Evolutionary conservation across 2,797 vertebrate genomes (phyloP).

Genomic region (Anguilla megastoma): DNA sequence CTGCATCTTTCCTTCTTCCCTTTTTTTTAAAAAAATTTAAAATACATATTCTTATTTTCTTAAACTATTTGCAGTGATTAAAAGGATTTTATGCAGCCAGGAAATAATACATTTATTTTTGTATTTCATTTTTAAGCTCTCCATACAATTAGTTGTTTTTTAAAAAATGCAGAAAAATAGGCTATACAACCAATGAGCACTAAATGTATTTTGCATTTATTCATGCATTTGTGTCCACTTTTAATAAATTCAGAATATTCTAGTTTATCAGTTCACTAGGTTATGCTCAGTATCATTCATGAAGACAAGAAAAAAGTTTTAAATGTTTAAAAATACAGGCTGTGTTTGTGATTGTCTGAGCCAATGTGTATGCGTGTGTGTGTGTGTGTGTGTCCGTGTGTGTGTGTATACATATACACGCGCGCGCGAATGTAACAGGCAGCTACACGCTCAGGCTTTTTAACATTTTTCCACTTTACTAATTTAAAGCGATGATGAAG

Average conservation of each 20-base stretch:
- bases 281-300: not conserved
- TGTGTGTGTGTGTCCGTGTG: not conserved
- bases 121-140: constrained; percentile 16
- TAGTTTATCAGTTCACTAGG: not conserved
- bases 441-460: not conserved
- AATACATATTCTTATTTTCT: not conserved
- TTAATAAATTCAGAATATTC: not conserved
- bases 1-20: constrained; percentile 1
- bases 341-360: not conserved
- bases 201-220: not conserved
- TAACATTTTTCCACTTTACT: not conserved
- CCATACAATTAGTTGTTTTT: not conserved
- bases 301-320: not conserved
- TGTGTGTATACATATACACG: constrained; percentile 3
- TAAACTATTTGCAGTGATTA: not conserved
- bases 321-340: not conserved
- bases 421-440: constrained; percentile 5
- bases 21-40: not conserved
- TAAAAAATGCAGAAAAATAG: not conserved
- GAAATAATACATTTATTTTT: constrained; percentile 31
- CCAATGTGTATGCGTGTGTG: not conserved
- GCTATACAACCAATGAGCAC: not conserved
- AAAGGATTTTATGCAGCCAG: constrained; percentile 20
- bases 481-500: constrained; percentile 3
- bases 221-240: not conserved